phyloP scores from a whole-genome alignment of 2,797 vertebrate genomes.

The Graptemys geographica region DNA sequence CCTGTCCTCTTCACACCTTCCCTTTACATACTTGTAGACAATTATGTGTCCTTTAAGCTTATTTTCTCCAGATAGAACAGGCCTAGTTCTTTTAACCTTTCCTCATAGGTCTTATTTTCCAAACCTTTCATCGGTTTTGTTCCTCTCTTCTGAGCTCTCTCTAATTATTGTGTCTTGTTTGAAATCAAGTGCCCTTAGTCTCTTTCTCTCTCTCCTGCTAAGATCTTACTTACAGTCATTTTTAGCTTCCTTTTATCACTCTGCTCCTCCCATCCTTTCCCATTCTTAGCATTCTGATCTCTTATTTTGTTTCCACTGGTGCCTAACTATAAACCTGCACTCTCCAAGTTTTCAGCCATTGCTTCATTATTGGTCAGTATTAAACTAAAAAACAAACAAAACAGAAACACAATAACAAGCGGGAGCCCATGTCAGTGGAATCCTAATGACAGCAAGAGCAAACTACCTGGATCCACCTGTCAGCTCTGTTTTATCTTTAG shows the following conservation, averaged over 20 bases:
- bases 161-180: neutral
- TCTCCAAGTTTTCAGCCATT: neutral
- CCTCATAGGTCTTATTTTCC: neutral
- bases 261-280: neutral
- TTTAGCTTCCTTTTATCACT: neutral
- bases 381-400: neutral
- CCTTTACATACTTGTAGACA: neutral
- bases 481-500: neutral
- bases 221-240: neutral
- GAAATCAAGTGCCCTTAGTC: neutral
- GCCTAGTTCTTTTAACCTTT: neutral
- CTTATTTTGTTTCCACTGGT: neutral
- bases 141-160: neutral
- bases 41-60: accelerated
- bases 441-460: neutral
- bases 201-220: neutral
- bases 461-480: neutral
- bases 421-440: neutral
- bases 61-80: neutral
- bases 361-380: too few species aligned
- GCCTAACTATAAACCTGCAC: neutral
- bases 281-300: neutral
- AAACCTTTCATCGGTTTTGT: neutral
- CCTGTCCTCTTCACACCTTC: neutral
- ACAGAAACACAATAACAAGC: neutral